Base-by-base conservation (phyloP, 1,140 invertebrate species). In the Anoplophora glabripennis region DNA sequence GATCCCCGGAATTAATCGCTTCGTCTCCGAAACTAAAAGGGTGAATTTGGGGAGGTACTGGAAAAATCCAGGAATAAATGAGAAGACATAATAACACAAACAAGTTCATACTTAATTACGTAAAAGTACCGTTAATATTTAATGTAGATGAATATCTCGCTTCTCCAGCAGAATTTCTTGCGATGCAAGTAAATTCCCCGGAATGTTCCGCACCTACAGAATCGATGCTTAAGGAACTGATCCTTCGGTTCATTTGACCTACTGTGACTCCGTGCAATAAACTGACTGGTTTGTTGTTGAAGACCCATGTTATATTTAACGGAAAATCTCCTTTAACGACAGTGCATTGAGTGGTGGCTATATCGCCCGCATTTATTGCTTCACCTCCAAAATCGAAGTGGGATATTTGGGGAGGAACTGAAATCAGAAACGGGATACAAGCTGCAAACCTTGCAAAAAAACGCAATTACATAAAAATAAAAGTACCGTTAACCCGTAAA, bases 251-350 rank as follows among this genome's bases (percentile, higher is more conserved):
- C 33, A 74, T 75, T 53, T 75, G 73, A 15, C 72, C 69, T 8
- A 80, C 71, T 4, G 72, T 74, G 34, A 78, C 64, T 42, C 76
- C 75, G 11, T 76, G 61, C 47, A 75, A 69, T 7, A 73, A 67
- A 11, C 69, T 66, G 3, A 73, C 57, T 7, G 57, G 15, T 53
- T 55, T 61, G 51, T 49, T 54, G 57, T 75, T 70, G 33, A 74
- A 64, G n/a, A 56, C 46, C 89, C 89, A 92, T 15, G 77, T 79
- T 63, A 90, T 86, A 42, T 83, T 85, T 53, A 90, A 76, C 3
- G 88, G 88, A 63, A 86, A 77, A 71, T 90, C 89, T 38, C 90
- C 90, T 70, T 89, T 88, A 14, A 84, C 83, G 34, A 89, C 85
- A 57, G 85, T 79, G 73, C 89, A 91, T 64, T 84, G 84, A 38